Evolutionary conservation across 2,113 vertebrate species (phyloP).

Genomic region (Cryptomyrus ogoouensis): DNA sequence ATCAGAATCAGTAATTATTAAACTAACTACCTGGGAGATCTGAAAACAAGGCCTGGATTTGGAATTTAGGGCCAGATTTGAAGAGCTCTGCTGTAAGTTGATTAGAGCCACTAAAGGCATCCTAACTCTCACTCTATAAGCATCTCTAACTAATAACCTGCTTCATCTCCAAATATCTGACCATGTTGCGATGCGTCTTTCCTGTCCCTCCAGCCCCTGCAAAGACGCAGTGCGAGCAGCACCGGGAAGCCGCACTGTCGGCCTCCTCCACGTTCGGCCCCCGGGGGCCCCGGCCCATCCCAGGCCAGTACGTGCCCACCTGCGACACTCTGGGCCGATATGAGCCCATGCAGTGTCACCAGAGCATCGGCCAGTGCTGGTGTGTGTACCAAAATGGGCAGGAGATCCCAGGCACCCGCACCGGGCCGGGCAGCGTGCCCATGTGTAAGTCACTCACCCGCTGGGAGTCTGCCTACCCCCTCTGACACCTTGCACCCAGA

Average conservation of each 20-base stretch:
- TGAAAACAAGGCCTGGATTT: too few relatives aligned
- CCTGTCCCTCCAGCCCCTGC: constrained; percentile 52
- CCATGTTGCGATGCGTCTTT: not conserved
- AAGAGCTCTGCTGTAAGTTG: not conserved
- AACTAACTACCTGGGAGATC: too few relatives aligned
- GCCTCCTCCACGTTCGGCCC: constrained; percentile 17
- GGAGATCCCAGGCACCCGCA: constrained; percentile 74
- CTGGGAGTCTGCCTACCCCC: not conserved
- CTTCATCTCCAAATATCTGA: not conserved
- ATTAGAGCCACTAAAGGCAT: not conserved
- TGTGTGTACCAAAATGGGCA: constrained; percentile 74
- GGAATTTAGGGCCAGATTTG: too few relatives aligned
- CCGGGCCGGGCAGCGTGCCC: constrained; percentile 51
- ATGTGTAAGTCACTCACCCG: constrained; percentile 66
- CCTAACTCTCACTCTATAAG: not conserved
- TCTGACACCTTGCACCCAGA: not conserved
- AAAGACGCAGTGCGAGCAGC: constrained; percentile 70
- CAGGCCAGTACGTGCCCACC: constrained; percentile 62
- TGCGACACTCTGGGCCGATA: constrained; percentile 74
- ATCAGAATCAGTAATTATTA: too few relatives aligned
- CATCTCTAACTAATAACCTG: not conserved
- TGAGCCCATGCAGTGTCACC: constrained; percentile 71
- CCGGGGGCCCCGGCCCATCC: constrained; percentile 38
- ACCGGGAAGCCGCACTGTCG: constrained; percentile 54
- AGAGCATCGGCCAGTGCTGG: constrained; percentile 71